Base-by-base conservation (phyloP, 2,888 invertebrate genomes). In the Agrypnus murinus region DNA sequence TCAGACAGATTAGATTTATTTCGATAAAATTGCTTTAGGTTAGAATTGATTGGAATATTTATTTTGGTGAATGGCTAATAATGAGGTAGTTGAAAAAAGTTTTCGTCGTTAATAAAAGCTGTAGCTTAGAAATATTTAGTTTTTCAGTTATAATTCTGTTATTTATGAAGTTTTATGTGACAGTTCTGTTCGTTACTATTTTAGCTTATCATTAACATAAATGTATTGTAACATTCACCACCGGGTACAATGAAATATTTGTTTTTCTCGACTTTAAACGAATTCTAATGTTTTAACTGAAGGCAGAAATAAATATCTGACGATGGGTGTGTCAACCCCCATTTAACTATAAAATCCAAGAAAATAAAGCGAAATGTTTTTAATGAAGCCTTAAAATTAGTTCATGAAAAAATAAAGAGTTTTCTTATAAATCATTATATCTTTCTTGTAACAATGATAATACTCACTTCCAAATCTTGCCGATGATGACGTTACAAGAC, bases 161-260 rank as follows among this genome's bases (percentile, higher is more conserved):
- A 46, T 46, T 46, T 46, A 46, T 8, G 17, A 46, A 15, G 46
- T 46, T 46, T 46, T 19, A 46, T 46, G 19, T 46, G 46, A 46
- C 46, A 46, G 10, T 46, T 19, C 10, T 19, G 15, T 46, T 46
- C 3, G 25, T 25, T 25, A 25, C 25, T 25, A 25, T 25, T 25
- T 25, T 25, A 25, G 25, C 5, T 25, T 25, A 25, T 25, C 25
- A 46, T 46, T 46, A 19, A 3, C n/a, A 19, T 19, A 46, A 46
- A 46, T 46, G 46, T 17, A 46, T 10, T 15, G 46, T 46, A 46
- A 46, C 46, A 46, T 46, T 5, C 46, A 46, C 19, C 3, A 19
- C 2, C 19, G 17, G 19, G 46, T 19, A 46, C 19, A 46, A 46
- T 10, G 17, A 19, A 19, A 19, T 9, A 19, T 25, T 25, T 3